phyloP scores from a whole-genome alignment of 2,113 vertebrate genomes.

The Odontophorus gujanensis region DNA sequence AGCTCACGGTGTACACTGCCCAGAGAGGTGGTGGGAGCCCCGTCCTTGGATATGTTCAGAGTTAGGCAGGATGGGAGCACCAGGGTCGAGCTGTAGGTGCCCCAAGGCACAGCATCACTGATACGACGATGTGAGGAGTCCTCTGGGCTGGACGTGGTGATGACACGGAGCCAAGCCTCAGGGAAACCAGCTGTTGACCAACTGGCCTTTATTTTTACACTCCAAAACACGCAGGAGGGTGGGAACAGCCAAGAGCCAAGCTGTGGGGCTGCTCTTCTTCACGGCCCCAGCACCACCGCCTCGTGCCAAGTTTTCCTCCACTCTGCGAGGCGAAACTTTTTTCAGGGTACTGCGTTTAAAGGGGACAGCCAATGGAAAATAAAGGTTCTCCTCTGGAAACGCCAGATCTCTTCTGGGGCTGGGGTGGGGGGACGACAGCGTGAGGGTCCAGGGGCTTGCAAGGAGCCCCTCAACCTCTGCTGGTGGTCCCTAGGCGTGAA shows the following conservation, averaged over 20 bases:
- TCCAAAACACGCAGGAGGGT: fast-evolving
- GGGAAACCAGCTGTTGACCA: fast-evolving
- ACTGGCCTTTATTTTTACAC: neutral
- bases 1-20: too few species aligned
- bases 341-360: neutral
- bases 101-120: fast-evolving
- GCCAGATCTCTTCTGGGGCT: neutral
- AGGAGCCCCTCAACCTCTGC: neutral
- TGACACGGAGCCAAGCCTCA: neutral
- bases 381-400: neutral
- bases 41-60: too few species aligned
- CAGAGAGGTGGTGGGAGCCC: too few species aligned
- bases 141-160: neutral
- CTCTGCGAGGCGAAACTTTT: neutral
- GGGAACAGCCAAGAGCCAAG: neutral
- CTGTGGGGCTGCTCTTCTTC: neutral
- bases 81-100: too few species aligned
- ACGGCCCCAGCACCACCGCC: neutral
- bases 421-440: too few species aligned
- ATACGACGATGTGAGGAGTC: neutral
- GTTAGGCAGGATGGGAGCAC: too few species aligned
- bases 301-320: neutral
- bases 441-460: neutral
- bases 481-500: too few species aligned
- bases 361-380: neutral